Evolutionary conservation across 92 coral and sea anemone genomes (phyloP).

Genomic region (Hydrozoanthus gracilis): DNA sequence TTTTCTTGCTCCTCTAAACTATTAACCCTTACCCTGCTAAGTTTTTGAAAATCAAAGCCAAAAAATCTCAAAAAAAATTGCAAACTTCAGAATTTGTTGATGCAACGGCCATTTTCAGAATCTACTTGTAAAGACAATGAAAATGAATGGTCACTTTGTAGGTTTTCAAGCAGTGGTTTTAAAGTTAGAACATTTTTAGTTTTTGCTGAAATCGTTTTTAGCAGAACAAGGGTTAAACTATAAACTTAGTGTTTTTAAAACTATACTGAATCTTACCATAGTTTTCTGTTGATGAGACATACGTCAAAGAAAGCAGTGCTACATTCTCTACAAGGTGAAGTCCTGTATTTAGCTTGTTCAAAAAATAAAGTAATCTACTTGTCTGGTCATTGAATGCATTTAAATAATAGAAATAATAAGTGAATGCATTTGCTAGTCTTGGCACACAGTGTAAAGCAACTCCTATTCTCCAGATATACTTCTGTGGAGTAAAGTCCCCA

Average conservation of each 20-base stretch:
- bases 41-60: too few species aligned
- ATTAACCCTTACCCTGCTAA: too few species aligned
- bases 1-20: too few species aligned
- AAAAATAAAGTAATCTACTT: conserved; percentile 59
- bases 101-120: too few species aligned
- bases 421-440: conserved; percentile 59
- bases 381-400: conserved; percentile 50
- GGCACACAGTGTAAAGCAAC: conserved; percentile 90
- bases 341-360: conserved; percentile 64
- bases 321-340: conserved; percentile 77
- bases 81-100: too few species aligned
- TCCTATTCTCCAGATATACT: conserved; percentile 73
- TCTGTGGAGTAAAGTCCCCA: conserved; percentile 67
- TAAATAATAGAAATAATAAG: conserved; percentile 60
- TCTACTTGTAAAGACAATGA: too few species aligned
- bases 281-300: conserved; percentile 89
- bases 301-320: conserved; percentile 81
- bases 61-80: too few species aligned
- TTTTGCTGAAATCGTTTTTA: too few species aligned
- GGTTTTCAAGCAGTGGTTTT: too few species aligned
- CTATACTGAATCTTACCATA: conserved; percentile 74
- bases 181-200: too few species aligned
- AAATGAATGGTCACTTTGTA: too few species aligned
- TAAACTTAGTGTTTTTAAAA: neutral
- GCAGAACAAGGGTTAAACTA: too few species aligned